A percentile compares a stretch with the other conserved stretches of the same genome.
Evolutionary conservation across 2,113 vertebrate genomes (phyloP).

Genomic region (Corythornis cristatus): DNA sequence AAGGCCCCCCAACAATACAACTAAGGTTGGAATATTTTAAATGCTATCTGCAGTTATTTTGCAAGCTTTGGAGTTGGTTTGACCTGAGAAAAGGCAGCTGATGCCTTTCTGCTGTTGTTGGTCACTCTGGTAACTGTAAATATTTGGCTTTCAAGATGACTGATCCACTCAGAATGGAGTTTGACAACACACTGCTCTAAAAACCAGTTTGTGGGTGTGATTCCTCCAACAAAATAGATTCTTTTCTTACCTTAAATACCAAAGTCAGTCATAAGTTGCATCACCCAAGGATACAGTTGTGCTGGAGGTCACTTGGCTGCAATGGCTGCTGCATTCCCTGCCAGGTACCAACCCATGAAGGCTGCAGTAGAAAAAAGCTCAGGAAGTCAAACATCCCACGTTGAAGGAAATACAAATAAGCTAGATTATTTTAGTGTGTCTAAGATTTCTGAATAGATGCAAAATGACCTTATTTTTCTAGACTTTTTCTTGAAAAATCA

Average conservation of each 20-base stretch:
- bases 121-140: neutral
- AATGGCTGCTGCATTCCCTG: neutral
- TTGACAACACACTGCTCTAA: neutral
- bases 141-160: neutral
- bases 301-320: neutral
- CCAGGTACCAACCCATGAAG: neutral
- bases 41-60: neutral
- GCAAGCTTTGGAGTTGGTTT: neutral
- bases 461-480: neutral
- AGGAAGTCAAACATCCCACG: neutral
- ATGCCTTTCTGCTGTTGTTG: neutral
- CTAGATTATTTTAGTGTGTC: neutral
- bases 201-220: neutral
- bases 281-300: neutral
- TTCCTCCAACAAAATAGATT: neutral
- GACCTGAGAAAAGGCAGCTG: neutral
- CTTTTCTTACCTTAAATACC: neutral
- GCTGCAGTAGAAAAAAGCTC: neutral
- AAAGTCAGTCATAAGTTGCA: neutral
- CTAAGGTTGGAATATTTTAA: neutral
- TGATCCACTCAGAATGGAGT: neutral
- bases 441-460: neutral
- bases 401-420: too few relatives aligned
- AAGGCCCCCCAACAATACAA: neutral
- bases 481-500: neutral